phyloP scores from a whole-genome alignment of 2,888 invertebrate species.

The Leucoptera coffeella region DNA sequence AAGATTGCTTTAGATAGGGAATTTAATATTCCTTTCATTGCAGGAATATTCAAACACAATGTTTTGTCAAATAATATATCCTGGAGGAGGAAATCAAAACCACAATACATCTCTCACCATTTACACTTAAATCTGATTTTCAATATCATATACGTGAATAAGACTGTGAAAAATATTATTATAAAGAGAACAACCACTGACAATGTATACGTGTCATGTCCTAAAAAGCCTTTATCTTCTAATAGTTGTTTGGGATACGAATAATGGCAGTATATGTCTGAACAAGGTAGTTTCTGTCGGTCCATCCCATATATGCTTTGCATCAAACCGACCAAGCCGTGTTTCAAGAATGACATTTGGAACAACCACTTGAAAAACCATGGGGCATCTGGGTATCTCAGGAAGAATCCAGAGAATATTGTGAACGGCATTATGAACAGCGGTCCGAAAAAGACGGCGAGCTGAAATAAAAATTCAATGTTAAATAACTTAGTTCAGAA shows the following conservation, averaged over 20 bases:
- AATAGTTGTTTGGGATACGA: conserved; percentile 65
- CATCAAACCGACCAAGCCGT: conserved; percentile 79
- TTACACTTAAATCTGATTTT: conserved; percentile 56
- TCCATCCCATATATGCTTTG: conserved; percentile 78
- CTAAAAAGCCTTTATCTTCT: conserved; percentile 62
- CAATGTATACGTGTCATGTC: conserved; percentile 57
- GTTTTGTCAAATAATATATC: too few relatives aligned
- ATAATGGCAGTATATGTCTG: conserved; percentile 70
- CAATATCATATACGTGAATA: conserved; percentile 62
- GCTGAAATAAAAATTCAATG: conserved; percentile 53
- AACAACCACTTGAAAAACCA: conserved; percentile 76
- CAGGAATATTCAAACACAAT: too few relatives aligned
- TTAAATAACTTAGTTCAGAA: too few relatives aligned
- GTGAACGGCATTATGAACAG: conserved; percentile 82
- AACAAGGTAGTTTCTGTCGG: conserved; percentile 67
- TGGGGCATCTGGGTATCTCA: conserved; percentile 77
- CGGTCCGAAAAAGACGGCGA: conserved; percentile 86
- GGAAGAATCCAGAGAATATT: conserved; percentile 89
- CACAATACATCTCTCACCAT: too few relatives aligned
- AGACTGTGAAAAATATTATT: conserved; percentile 57
- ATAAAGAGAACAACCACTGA: conserved; percentile 60
- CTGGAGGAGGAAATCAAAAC: too few relatives aligned
- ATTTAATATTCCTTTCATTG: too few relatives aligned
- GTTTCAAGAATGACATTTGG: conserved; percentile 82
- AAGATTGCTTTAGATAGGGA: too few relatives aligned